phyloP scores from a whole-genome alignment of 2,797 vertebrate species.

The Oryzias sinensis region DNA sequence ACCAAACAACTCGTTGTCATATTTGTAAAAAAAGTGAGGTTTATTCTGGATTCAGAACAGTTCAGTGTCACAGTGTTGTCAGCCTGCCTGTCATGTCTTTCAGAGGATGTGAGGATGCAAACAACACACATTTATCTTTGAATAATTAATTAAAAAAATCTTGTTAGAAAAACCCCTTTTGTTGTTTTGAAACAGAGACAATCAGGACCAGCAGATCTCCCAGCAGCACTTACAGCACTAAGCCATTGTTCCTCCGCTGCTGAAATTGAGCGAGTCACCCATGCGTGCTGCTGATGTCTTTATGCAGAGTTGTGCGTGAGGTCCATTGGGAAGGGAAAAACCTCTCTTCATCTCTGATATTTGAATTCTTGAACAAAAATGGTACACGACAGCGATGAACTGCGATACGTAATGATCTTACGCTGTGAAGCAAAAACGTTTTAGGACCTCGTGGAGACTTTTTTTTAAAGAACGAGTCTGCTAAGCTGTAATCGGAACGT shows the following conservation, averaged over 20 bases:
- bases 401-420: too few relatives aligned
- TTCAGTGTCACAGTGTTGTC: conserved; percentile 9
- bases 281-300: conserved; percentile 49
- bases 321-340: conserved; percentile 7
- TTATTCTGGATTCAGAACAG: not conserved
- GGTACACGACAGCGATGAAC: too few relatives aligned
- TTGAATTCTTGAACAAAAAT: too few relatives aligned
- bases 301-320: conserved; percentile 24
- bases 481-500: too few relatives aligned
- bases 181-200: conserved; percentile 54
- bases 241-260: conserved; percentile 30
- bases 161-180: conserved; percentile 59
- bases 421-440: too few relatives aligned
- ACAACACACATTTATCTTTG: conserved; percentile 58
- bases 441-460: too few relatives aligned
- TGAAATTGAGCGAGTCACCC: conserved; percentile 35
- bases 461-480: too few relatives aligned
- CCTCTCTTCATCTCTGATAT: too few relatives aligned
- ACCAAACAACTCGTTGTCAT: too few relatives aligned
- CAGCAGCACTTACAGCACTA: conserved; percentile 39
- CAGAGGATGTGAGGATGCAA: conserved; percentile 15
- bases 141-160: conserved; percentile 58
- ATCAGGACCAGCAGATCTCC: conserved; percentile 41
- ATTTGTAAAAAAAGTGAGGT: too few relatives aligned
- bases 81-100: too few relatives aligned